A percentile compares a stretch with the other conserved stretches of the same genome.
Conservation (phyloP, 2,888 invertebrate species). For the Drosophila nr. perissopoda region DNA sequence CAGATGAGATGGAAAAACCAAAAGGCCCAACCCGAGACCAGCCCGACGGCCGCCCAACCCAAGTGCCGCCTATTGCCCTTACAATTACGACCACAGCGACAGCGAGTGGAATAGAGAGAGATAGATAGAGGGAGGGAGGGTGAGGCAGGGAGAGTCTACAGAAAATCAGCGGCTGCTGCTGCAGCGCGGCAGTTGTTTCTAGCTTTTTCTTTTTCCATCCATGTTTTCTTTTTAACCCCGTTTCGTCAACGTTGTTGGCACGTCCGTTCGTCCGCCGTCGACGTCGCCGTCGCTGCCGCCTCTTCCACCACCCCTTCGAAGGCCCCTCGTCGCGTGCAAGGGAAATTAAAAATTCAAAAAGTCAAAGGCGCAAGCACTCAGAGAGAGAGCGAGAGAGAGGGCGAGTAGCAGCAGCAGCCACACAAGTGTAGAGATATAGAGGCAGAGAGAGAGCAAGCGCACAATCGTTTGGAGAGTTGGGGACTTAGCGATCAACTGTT, state of each 20-base stretch:
- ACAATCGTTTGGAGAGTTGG: slow-evolving; percentile 65
- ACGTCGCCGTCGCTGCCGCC: slow-evolving; percentile 1
- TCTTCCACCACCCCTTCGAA: slow-evolving; percentile 10
- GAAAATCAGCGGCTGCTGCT: slow-evolving; percentile 46
- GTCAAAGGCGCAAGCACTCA: slow-evolving; percentile 76
- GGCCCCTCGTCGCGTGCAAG: slow-evolving; percentile 68
- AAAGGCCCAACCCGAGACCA: slow-evolving; percentile 59
- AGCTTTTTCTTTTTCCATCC: slow-evolving; percentile 76
- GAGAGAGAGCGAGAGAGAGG: slow-evolving; percentile 32
- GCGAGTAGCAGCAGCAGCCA: slow-evolving; percentile 8
- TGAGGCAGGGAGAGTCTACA: slow-evolving; percentile 23
- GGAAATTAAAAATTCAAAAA: slow-evolving; percentile 80
- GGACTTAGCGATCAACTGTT: slow-evolving; percentile 50
- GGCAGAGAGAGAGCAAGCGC: slow-evolving; percentile 34
- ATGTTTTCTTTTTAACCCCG: slow-evolving; percentile 80
- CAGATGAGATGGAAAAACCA: slow-evolving; percentile 58
- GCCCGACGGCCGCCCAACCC: slow-evolving; percentile 67
- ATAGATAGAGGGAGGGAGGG: slow-evolving; percentile 14
- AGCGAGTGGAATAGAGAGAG: slow-evolving; percentile 2
- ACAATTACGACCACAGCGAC: slow-evolving; percentile 54
- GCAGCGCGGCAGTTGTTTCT: slow-evolving; percentile 69
- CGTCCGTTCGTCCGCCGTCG: slow-evolving; percentile 51
- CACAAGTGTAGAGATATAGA: slow-evolving; percentile 45
- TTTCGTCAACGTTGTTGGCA: slow-evolving; percentile 71
- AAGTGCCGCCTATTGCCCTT: slow-evolving; percentile 75